A percentile compares a stretch with the other conserved stretches of the same genome.
Evolutionary conservation across 2,113 vertebrate genomes (phyloP).

Genomic region (Struthidea cinerea): DNA sequence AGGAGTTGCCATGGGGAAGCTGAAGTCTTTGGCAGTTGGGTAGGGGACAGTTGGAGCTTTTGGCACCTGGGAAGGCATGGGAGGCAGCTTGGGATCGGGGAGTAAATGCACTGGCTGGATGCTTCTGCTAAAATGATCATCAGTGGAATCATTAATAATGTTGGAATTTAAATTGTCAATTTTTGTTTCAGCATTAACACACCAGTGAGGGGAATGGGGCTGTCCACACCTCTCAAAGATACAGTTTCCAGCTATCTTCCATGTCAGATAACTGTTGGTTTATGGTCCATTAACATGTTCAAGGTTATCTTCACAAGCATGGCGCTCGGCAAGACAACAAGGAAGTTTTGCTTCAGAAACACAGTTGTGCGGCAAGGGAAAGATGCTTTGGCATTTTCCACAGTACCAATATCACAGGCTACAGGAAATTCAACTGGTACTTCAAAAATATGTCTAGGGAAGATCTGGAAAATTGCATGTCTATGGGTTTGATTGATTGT

Average conservation of each 20-base stretch:
- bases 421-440: background rate
- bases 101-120: conserved; percentile 48
- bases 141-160: conserved; percentile 57
- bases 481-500: background rate
- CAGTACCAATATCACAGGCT: background rate
- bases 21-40: conserved; percentile 50
- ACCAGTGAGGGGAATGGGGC: background rate
- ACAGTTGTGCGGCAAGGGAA: background rate
- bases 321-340: background rate
- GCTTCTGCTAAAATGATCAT: conserved; percentile 53
- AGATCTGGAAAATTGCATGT: background rate
- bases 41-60: conserved; percentile 61
- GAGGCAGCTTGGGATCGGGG: conserved; percentile 43
- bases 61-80: conserved; percentile 52
- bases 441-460: background rate
- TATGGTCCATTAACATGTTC: background rate
- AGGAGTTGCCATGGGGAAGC: conserved; percentile 60
- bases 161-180: conserved; percentile 46
- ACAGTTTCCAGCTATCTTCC: background rate
- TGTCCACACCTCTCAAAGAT: background rate
- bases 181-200: background rate
- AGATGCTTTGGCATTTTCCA: background rate
- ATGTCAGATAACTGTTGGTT: conserved; percentile 2
- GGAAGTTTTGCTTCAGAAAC: conserved; percentile 19
- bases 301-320: conserved; percentile 21